phyloP scores from a whole-genome alignment of 2,888 invertebrate genomes.

The Sabellastarte sp. region DNA sequence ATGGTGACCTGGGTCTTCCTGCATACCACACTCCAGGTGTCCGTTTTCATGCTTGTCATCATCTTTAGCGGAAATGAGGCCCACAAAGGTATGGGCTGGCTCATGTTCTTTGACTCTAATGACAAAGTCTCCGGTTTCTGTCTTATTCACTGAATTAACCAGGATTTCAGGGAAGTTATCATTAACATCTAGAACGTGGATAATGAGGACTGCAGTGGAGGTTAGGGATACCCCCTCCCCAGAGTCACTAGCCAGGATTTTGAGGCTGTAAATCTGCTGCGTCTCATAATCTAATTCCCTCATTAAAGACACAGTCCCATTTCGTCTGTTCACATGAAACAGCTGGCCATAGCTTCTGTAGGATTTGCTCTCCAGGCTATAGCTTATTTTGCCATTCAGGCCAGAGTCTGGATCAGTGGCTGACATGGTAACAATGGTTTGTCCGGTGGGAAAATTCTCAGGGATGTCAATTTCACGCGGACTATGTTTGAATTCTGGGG shows the following conservation, averaged over 20 bases:
- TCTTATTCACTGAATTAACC: not conserved
- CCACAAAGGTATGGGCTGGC: not conserved
- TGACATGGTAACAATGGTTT: not conserved
- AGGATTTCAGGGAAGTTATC: not conserved
- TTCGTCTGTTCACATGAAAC: not conserved
- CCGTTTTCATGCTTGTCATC: not conserved
- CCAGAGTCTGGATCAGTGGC: not conserved
- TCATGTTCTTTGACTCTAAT: not conserved
- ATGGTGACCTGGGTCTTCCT: too few species aligned
- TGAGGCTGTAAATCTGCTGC: not conserved
- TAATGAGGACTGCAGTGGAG: not conserved
- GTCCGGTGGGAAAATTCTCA: not conserved
- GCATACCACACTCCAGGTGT: not conserved
- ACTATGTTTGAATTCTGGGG: not conserved
- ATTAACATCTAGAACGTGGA: not conserved
- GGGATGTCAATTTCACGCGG: not conserved
- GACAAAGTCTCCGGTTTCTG: too few species aligned
- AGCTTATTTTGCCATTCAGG: not conserved
- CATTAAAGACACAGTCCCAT: not conserved
- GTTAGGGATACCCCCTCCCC: not conserved
- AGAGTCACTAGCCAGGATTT: not conserved
- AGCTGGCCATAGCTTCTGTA: constrained; percentile 4
- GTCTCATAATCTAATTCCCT: not conserved
- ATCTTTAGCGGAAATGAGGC: not conserved
- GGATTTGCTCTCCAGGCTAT: not conserved